Conservation (phyloP, 2,113 vertebrate genomes). For the Lota lota region DNA sequence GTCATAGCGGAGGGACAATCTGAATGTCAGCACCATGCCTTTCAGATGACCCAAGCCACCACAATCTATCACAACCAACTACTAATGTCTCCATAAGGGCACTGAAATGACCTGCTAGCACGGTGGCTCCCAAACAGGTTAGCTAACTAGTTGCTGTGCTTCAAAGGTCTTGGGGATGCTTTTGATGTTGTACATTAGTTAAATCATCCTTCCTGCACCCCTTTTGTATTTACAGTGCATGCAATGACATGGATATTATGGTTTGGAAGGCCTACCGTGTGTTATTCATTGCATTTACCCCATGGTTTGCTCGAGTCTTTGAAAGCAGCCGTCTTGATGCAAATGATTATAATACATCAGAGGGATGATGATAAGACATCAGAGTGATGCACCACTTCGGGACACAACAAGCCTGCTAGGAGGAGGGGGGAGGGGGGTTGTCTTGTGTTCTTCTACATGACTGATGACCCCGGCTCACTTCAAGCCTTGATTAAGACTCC, state of each 20-base stretch:
- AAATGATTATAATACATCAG: conserved; percentile 32
- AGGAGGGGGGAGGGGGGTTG: conserved; percentile 40
- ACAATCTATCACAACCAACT: conserved; percentile 59
- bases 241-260: background rate
- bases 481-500: conserved; percentile 71
- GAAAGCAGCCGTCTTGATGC: conserved; percentile 33
- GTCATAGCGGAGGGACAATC: conserved; percentile 3
- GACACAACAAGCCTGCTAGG: conserved; percentile 11
- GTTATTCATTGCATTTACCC: conserved; percentile 45
- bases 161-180: background rate
- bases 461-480: conserved; percentile 69
- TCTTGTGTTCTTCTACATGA: conserved; percentile 60
- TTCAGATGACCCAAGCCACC: conserved; percentile 52
- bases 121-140: conserved; percentile 14
- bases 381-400: conserved; percentile 38
- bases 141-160: conserved; percentile 26
- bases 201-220: background rate
- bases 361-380: conserved; percentile 63
- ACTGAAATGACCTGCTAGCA: conserved; percentile 29
- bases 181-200: background rate
- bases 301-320: conserved; percentile 42
- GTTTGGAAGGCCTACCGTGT: conserved; percentile 10
- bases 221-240: background rate
- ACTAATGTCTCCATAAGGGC: conserved; percentile 24
- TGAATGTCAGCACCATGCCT: conserved; percentile 58